Conservation (phyloP, 1,140 invertebrate species). For the Drosophila pseudoananassae region DNA sequence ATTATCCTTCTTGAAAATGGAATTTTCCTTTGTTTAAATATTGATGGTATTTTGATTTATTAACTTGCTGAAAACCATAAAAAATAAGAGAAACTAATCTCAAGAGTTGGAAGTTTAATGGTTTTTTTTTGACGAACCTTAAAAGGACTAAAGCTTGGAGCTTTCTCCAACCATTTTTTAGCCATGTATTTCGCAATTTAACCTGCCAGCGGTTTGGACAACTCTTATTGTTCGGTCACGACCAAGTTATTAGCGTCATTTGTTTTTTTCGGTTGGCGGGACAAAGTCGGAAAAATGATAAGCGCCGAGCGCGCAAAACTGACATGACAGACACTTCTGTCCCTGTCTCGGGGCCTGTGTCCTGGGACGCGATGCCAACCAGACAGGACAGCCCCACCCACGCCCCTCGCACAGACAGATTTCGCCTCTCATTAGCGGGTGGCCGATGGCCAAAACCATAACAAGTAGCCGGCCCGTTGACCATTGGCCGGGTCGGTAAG, state of each 20-base stretch:
- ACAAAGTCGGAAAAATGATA: slow-evolving; percentile 58
- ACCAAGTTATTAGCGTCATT: slow-evolving; percentile 61
- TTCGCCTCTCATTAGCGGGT: slow-evolving; percentile 49
- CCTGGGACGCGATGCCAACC: background rate
- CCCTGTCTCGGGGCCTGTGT: background rate
- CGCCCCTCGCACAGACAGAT: slow-evolving; percentile 1
- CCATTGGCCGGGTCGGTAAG: slow-evolving; percentile 35
- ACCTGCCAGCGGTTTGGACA: background rate
- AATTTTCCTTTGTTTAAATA: background rate
- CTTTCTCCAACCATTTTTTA: background rate
- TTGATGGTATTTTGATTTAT: background rate
- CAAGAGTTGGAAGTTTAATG: background rate
- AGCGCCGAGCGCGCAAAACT: slow-evolving; percentile 22
- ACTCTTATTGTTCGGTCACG: slow-evolving; percentile 7
- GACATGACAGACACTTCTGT: slow-evolving; percentile 41
- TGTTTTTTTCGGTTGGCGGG: slow-evolving; percentile 43
- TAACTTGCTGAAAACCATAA: background rate
- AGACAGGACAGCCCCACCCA: background rate
- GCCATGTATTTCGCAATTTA: background rate
- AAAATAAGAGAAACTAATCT: background rate
- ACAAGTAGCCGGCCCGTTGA: slow-evolving; percentile 45
- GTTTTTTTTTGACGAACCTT: background rate
- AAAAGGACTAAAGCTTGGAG: background rate
- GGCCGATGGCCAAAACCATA: slow-evolving; percentile 15
- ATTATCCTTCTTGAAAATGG: background rate